These are phyloP conservation scores for Acanthosepion lycidas DNA, from an alignment of 2,888 invertebrate genomes.

Conservation along the genomic window DNA sequence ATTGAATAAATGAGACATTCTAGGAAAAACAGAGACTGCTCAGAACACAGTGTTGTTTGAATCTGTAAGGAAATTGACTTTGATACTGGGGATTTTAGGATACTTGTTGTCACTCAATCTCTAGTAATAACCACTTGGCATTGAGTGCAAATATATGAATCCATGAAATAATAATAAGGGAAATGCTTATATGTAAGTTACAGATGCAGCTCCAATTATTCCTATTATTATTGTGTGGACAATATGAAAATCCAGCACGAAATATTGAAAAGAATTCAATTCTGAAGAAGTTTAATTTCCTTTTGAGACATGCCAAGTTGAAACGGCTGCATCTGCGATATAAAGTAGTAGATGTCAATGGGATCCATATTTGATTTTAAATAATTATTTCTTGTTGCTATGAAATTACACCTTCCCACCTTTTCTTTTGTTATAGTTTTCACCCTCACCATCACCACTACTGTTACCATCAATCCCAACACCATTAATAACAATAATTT, in stretches of 20 bases:
- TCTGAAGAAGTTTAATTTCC: constrained; percentile 33
- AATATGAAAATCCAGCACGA: neutral
- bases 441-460: neutral
- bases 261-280: neutral
- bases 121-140: no score
- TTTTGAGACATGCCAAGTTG: constrained; percentile 6
- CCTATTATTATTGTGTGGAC: neutral
- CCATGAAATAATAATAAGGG: neutral
- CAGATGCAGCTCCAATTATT: neutral
- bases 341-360: neutral
- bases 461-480: no score
- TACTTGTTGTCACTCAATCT: no score
- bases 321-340: neutral
- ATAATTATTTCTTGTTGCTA: neutral
- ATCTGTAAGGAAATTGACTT: no score
- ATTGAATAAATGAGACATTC: no score
- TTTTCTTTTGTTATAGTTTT: neutral
- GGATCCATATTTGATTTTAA: neutral
- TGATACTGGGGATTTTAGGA: no score
- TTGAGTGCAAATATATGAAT: no score
- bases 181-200: neutral
- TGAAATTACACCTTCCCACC: neutral
- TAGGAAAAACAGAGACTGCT: no score
- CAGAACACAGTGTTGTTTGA: no score
- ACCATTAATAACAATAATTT: neutral